Percentiles rank a stretch among this genome's conserved stretches.
These are phyloP conservation scores for Procambarus virginalis DNA, from an alignment of 1,140 invertebrate genomes.

Conservation along the genomic window DNA sequence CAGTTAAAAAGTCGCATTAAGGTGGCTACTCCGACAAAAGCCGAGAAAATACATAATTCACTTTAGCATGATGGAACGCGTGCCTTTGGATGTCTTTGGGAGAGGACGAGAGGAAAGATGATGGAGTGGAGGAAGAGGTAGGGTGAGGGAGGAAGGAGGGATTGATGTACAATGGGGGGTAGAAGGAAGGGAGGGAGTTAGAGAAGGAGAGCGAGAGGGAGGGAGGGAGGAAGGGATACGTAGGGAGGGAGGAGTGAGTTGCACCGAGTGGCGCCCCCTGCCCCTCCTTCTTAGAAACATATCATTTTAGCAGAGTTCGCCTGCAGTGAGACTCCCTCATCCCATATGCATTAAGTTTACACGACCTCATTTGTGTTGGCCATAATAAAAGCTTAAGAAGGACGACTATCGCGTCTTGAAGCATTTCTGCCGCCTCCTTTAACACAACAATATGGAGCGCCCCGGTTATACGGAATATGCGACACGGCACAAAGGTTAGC, in stretches of 20 bases:
- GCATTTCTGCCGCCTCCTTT: constrained; percentile 4
- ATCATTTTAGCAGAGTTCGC: constrained; percentile 60
- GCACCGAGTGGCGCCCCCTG: not conserved
- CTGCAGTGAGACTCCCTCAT: constrained; percentile 59
- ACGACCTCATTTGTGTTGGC: constrained; percentile 57
- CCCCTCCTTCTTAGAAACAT: constrained; percentile 44
- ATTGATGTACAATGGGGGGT: not conserved
- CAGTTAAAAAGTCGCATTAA: constrained; percentile 44
- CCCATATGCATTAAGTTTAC: constrained; percentile 67
- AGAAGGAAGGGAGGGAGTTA: too few relatives aligned
- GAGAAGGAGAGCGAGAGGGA: not conserved
- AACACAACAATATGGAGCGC: constrained; percentile 16
- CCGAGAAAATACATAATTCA: constrained; percentile 48
- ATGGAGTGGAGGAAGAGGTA: not conserved
- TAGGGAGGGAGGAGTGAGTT: not conserved
- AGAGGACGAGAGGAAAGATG: not conserved
- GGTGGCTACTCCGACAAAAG: constrained; percentile 42
- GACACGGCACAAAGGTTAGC: not conserved
- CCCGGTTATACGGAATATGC: constrained; percentile 3
- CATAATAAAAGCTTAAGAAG: constrained; percentile 59
- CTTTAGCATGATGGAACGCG: constrained; percentile 25
- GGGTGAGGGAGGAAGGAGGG: not conserved
- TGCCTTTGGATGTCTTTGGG: constrained; percentile 10
- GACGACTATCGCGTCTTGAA: constrained; percentile 17
- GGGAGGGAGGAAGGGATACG: not conserved